These are phyloP conservation scores for Stylophora pistillata DNA, from an alignment of 64 coral and sea anemone genomes.

Conservation along the genomic window DNA sequence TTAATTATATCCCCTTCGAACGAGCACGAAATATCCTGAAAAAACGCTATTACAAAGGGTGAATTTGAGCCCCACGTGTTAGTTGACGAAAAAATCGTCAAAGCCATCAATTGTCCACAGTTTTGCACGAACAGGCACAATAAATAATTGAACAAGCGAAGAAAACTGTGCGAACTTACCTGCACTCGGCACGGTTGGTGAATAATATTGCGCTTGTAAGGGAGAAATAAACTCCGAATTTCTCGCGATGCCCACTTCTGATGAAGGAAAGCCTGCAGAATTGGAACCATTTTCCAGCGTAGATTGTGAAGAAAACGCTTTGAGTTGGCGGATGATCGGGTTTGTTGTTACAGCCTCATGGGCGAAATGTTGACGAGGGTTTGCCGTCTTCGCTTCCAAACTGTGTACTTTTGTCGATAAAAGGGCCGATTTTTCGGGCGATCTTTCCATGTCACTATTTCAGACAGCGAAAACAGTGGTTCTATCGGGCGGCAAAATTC, in stretches of 20 bases:
- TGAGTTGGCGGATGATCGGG: constrained; percentile 26
- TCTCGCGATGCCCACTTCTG: constrained; percentile 1
- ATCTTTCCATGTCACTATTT: constrained; percentile 25
- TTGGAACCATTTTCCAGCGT: constrained; percentile 24
- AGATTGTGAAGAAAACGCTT: constrained; percentile 11
- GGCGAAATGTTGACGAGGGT: constrained; percentile 26
- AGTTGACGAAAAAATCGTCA: constrained; percentile 2
- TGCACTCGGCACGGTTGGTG: constrained; percentile 20
- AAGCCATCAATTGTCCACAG: constrained; percentile 1
- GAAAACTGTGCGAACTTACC: constrained; percentile 43
- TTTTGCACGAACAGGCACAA: constrained; percentile 41
- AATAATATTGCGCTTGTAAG: constrained; percentile 38
- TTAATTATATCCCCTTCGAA: constrained; percentile 8
- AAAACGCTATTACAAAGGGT: background rate
- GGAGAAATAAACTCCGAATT: constrained; percentile 42
- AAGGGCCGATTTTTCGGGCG: constrained; percentile 42
- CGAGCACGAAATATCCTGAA: constrained; percentile 21
- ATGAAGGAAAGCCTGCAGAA: background rate
- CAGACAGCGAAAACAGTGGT: constrained; percentile 7
- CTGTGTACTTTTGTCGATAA: constrained; percentile 49
- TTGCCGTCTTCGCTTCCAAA: constrained; percentile 34
- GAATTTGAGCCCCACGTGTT: background rate
- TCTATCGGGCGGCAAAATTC: constrained; percentile 25
- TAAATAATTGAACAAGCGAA: constrained; percentile 49
- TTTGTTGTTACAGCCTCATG: constrained; percentile 47